phyloP scores from a whole-genome alignment of 2,888 invertebrate species.

The Ennomos erosarius region DNA sequence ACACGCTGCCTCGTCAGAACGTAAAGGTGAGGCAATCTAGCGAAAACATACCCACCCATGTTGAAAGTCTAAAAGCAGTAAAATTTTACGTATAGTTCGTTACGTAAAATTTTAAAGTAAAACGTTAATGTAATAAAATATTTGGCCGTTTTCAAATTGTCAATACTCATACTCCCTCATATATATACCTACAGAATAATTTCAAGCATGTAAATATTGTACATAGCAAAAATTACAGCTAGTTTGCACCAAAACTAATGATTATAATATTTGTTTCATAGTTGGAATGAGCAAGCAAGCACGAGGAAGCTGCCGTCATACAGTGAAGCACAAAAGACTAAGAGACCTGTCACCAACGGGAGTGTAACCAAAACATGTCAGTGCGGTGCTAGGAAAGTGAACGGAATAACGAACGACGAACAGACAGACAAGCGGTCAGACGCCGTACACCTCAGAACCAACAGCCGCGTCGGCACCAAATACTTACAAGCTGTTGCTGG shows the following conservation, averaged over 20 bases:
- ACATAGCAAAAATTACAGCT: background rate
- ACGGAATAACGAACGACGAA: slow-evolving; percentile 61
- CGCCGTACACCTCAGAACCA: slow-evolving; percentile 70
- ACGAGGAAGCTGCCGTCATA: slow-evolving; percentile 81
- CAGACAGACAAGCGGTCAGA: slow-evolving; percentile 60
- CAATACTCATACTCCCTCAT: background rate
- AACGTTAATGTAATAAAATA: too few relatives aligned
- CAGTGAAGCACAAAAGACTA: slow-evolving; percentile 84
- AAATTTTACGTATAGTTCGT: too few relatives aligned
- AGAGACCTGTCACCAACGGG: slow-evolving; percentile 76
- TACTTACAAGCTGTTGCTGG: slow-evolving; percentile 79
- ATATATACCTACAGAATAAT: slow-evolving; percentile 6
- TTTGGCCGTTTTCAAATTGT: too few relatives aligned
- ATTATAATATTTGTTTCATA: slow-evolving; percentile 45
- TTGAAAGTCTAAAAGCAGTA: too few relatives aligned
- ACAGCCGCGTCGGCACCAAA: slow-evolving; percentile 77
- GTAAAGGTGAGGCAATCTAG: slow-evolving; percentile 74
- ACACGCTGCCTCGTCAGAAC: slow-evolving; percentile 82
- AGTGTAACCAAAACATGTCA: slow-evolving; percentile 70
- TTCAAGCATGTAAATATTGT: slow-evolving; percentile 12
- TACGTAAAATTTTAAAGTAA: too few relatives aligned
- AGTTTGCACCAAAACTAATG: background rate
- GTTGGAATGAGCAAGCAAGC: slow-evolving; percentile 85
- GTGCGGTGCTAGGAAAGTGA: slow-evolving; percentile 76
- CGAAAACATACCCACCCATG: slow-evolving; percentile 20